Evolutionary conservation across 2,797 vertebrate species (phyloP).

Genomic region (Sebastes dallii): DNA sequence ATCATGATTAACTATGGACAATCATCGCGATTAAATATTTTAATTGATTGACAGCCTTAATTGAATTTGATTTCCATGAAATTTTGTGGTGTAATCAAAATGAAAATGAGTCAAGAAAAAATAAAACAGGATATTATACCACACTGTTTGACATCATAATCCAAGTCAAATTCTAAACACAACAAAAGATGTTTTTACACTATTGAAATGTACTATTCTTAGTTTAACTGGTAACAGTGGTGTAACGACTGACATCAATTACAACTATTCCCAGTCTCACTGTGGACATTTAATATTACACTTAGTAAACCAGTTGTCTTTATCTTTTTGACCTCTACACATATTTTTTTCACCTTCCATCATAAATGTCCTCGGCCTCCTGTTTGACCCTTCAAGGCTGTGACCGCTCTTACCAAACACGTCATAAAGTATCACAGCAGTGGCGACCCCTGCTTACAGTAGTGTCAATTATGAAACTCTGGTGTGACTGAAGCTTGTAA

Average conservation of each 20-base stretch:
- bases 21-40: no score
- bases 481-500: background rate
- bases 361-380: background rate
- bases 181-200: background rate
- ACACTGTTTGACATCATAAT: background rate
- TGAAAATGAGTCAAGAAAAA: background rate
- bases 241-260: background rate
- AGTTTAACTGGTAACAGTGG: background rate
- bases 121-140: background rate
- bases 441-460: background rate
- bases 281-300: background rate
- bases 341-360: background rate
- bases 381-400: slow-evolving; percentile 14
- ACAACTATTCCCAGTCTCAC: background rate
- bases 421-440: slow-evolving; percentile 1
- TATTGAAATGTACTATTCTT: background rate
- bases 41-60: no score
- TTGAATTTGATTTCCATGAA: background rate
- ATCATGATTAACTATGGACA: no score
- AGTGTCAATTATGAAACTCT: slow-evolving; percentile 1
- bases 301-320: background rate
- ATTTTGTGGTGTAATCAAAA: background rate
- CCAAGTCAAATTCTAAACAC: background rate
- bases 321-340: background rate
- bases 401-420: background rate